Conservation (phyloP, 2,797 vertebrate species). For the Pachyuromys duprasi region DNA sequence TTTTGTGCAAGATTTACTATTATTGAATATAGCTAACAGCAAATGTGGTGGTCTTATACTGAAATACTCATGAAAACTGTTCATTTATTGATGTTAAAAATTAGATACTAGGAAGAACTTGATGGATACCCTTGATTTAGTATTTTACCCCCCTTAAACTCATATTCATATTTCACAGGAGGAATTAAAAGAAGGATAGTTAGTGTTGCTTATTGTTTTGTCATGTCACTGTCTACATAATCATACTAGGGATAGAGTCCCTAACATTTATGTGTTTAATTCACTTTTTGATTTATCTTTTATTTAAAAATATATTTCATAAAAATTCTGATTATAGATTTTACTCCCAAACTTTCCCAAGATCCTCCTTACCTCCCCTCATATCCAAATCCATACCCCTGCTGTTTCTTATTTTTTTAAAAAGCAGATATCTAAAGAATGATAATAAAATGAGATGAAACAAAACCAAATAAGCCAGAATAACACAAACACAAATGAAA, state of each 20-base stretch:
- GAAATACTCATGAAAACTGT: conserved; percentile 28
- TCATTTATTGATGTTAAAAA: conserved; percentile 54
- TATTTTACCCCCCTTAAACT: background rate
- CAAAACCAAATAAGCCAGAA: background rate
- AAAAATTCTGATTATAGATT: background rate
- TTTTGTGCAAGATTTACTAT: conserved; percentile 74
- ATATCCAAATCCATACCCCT: background rate
- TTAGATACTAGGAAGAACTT: background rate
- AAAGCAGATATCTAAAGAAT: background rate
- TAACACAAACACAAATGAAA: background rate
- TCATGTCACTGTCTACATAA: background rate
- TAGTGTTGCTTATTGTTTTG: background rate
- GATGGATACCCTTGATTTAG: background rate
- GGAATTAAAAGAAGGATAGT: background rate
- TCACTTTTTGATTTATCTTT: background rate
- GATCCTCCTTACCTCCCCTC: background rate
- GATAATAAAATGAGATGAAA: background rate
- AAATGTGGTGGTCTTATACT: background rate
- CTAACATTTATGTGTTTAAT: background rate
- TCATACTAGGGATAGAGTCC: background rate
- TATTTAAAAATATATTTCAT: background rate
- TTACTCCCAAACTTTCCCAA: background rate
- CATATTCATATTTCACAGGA: background rate
- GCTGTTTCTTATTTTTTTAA: background rate
- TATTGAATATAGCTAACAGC: background rate